Percentiles rank a stretch among this genome's conserved stretches.
Evolutionary conservation across 2,113 vertebrate genomes (phyloP).

Genomic region (Hippocampus mohnikei): DNA sequence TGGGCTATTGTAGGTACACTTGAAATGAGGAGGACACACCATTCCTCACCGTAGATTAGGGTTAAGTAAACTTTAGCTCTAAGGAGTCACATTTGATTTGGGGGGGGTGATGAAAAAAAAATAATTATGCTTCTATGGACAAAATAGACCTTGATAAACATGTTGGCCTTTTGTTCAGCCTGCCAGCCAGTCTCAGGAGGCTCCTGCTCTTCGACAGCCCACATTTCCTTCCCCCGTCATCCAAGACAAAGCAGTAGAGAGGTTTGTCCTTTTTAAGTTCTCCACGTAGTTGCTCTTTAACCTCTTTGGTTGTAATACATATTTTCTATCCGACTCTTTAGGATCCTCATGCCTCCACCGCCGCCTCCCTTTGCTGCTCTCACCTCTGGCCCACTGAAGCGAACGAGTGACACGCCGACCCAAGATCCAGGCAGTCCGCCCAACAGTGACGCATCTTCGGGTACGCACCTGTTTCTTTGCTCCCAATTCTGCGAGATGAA

Average conservation of each 20-base stretch:
- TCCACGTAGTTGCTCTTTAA: neutral
- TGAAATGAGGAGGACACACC: neutral
- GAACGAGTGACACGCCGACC: conserved; percentile 40
- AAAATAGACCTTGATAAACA: neutral
- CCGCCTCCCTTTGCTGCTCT: conserved; percentile 45
- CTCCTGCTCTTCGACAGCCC: conserved; percentile 25
- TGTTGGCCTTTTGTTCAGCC: conserved; percentile 36
- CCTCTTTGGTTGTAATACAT: neutral
- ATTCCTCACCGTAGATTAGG: neutral
- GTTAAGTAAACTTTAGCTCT: neutral
- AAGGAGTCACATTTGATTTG: neutral
- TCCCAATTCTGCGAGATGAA: conserved; percentile 9
- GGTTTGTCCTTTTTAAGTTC: conserved; percentile 42
- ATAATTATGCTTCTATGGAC: neutral
- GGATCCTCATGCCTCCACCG: conserved; percentile 74
- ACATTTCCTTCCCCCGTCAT: conserved; percentile 28
- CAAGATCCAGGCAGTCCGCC: conserved; percentile 18
- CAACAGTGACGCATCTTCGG: conserved; percentile 21
- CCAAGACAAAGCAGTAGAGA: conserved; percentile 52
- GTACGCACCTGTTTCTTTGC: conserved; percentile 46
- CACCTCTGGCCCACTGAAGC: conserved; percentile 53
- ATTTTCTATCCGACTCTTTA: conserved; percentile 21
- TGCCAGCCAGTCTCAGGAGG: conserved; percentile 32
- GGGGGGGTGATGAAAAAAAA: too few relatives aligned
- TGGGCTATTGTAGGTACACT: too few relatives aligned